Base-by-base conservation (phyloP, 1,140 invertebrate genomes). In the Drosophila yakuba region DNA sequence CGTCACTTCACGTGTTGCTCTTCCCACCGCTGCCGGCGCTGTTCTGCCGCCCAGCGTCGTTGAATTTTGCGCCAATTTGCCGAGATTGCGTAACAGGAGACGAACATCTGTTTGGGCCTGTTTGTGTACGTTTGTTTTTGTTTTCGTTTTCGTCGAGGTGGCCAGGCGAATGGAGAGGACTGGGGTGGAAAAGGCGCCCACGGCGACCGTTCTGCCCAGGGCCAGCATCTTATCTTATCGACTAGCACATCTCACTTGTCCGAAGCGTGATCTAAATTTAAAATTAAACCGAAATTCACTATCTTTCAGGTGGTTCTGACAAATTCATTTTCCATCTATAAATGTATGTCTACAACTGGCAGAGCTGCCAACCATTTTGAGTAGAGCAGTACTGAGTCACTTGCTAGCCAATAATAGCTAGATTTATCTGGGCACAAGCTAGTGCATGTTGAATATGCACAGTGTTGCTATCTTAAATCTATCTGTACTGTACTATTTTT, bases 61-160 rank as follows among this genome's bases (percentile, higher is more conserved):
- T 38, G 51, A 73, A 57, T 77, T 77, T 57, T 47, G 77, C 81
- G 81, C 77, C 77, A 80, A 80, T 52, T 74, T 58, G 5, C 32
- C 12, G 43, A 36, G 14, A 4, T 86, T 86, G 75, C 60, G 66
- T 88, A 86, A 86, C 56, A 48, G 45, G 17, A 52, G 25, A 7
- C 25, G 51, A 86, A 76, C 83, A 86, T 82, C 55, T 89, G 83
- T 82, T 86, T 45, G 78, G 23, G 15, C 25, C 39, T 45, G 43
- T 45, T 45, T 45, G 43, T 71, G 74, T 62, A 17, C 44, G 44
- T 61, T 59, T 54, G 62, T 60, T 51, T 43, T 67, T 78, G 54
- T 79, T 71, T 57, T 39, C 64, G 54, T 51, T 14, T 14, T 8
- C 12, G 11, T 39, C 0, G 12, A 14, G 12, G 48, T 63, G 47